Conservation (phyloP, 2,113 vertebrate genomes). For the Istiophorus platypterus region DNA sequence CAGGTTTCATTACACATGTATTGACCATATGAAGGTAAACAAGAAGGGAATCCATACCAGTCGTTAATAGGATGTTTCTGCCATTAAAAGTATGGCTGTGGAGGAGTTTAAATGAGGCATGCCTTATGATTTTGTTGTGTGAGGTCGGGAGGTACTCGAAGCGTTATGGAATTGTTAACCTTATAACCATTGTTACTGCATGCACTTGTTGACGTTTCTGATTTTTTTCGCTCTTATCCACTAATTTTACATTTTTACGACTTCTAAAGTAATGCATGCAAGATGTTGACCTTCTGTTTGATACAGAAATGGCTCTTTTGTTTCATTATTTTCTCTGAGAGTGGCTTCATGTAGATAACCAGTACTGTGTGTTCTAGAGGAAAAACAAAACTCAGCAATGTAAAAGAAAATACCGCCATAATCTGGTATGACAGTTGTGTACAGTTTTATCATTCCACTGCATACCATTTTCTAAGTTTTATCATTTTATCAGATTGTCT, state of each 20-base stretch:
- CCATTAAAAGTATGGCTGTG: constrained; percentile 81
- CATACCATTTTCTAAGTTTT: constrained; percentile 69
- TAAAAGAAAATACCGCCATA: constrained; percentile 69
- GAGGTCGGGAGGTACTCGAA: constrained; percentile 80
- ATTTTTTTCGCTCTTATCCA: constrained; percentile 53
- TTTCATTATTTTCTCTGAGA: constrained; percentile 64
- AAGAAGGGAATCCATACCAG: constrained; percentile 63
- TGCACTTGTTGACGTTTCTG: constrained; percentile 92
- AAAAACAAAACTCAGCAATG: constrained; percentile 68
- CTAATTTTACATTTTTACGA: constrained; percentile 72
- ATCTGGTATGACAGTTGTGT: constrained; percentile 77
- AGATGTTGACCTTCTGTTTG: constrained; percentile 80
- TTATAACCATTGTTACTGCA: constrained; percentile 89
- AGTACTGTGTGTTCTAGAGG: constrained; percentile 71
- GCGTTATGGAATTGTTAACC: constrained; percentile 88
- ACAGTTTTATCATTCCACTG: constrained; percentile 82
- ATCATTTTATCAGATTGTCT: constrained; percentile 66
- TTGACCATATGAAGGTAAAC: constrained; percentile 84
- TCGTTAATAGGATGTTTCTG: constrained; percentile 71
- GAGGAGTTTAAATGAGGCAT: constrained; percentile 88
- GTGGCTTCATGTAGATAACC: constrained; percentile 79
- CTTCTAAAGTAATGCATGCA: constrained; percentile 84
- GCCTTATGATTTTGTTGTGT: constrained; percentile 92
- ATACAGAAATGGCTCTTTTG: constrained; percentile 68
- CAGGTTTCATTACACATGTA: constrained; percentile 78